Evolutionary conservation across 2,888 invertebrate species (phyloP).

Genomic region (Tinea pellionella): DNA sequence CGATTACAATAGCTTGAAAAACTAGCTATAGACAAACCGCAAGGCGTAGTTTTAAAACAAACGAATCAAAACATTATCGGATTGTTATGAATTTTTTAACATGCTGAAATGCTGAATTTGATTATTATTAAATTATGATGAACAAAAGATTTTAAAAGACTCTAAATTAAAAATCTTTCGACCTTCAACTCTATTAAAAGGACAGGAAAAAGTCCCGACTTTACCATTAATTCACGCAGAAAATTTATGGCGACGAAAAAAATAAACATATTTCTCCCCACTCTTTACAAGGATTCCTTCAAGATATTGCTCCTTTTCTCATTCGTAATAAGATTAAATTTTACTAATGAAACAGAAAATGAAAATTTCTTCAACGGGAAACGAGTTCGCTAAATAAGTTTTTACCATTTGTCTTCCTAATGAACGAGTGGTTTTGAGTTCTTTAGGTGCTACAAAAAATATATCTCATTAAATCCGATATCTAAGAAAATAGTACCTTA

Average conservation of each 20-base stretch:
- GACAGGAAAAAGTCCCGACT: constrained; percentile 16
- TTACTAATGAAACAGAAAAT: constrained; percentile 63
- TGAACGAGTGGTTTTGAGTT: constrained; percentile 30
- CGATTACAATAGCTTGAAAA: no score
- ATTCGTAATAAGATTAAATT: constrained; percentile 55
- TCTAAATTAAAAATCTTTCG: neutral
- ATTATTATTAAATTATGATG: no score
- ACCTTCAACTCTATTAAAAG: constrained; percentile 14
- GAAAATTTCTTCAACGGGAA: constrained; percentile 44
- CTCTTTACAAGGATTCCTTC: constrained; percentile 40
- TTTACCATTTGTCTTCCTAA: constrained; percentile 46
- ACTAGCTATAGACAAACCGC: no score
- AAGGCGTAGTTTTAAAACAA: no score
- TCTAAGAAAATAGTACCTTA: no score
- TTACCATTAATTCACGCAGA: constrained; percentile 27
- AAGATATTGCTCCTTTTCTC: constrained; percentile 41
- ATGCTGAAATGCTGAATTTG: no score
- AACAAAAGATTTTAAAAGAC: neutral
- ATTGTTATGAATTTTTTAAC: no score
- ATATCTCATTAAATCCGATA: no score
- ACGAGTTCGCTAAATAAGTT: constrained; percentile 48
- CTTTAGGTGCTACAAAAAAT: neutral
- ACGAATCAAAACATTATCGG: no score
- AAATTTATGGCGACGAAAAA: constrained; percentile 29
- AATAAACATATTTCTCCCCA: constrained; percentile 32